phyloP scores from a whole-genome alignment of 2,888 invertebrate genomes.

The Oxycera nigricornis region DNA sequence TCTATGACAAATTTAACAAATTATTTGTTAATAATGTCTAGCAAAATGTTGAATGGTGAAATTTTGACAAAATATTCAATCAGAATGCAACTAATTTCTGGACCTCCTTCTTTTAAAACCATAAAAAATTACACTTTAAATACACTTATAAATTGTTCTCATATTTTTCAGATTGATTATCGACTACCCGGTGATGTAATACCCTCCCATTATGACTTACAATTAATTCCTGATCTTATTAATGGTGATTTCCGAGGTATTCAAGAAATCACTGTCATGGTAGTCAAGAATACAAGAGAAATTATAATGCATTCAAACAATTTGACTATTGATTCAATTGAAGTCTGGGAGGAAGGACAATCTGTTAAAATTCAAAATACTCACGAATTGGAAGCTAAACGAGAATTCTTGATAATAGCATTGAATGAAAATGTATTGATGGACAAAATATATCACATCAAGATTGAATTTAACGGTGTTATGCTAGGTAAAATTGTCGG shows the following conservation, averaged over 20 bases:
- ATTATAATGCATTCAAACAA: slow-evolving; percentile 70
- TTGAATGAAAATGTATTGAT: slow-evolving; percentile 55
- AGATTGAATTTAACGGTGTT: slow-evolving; percentile 70
- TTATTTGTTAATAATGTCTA: no score
- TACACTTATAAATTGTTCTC: not conserved
- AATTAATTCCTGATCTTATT: slow-evolving; percentile 70
- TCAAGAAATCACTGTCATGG: slow-evolving; percentile 63
- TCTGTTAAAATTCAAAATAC: not conserved
- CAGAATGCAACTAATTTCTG: no score
- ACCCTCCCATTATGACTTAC: slow-evolving; percentile 73
- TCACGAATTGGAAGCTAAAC: slow-evolving; percentile 51
- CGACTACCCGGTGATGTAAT: slow-evolving; percentile 67
- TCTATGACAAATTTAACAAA: no score
- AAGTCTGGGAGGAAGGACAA: slow-evolving; percentile 44
- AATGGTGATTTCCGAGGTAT: slow-evolving; percentile 66
- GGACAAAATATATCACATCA: slow-evolving; percentile 62
- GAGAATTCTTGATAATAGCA: slow-evolving; percentile 61
- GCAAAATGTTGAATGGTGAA: no score
- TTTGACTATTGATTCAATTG: slow-evolving; percentile 61
- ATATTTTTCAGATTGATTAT: slow-evolving; percentile 48
- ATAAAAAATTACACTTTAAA: not conserved
- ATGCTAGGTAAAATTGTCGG: slow-evolving; percentile 74
- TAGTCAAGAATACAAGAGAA: slow-evolving; percentile 61
- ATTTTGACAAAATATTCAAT: no score
- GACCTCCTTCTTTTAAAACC: no score